Evolutionary conservation across 2,113 vertebrate species (phyloP).

Genomic region (Neomonachus schauinslandi): DNA sequence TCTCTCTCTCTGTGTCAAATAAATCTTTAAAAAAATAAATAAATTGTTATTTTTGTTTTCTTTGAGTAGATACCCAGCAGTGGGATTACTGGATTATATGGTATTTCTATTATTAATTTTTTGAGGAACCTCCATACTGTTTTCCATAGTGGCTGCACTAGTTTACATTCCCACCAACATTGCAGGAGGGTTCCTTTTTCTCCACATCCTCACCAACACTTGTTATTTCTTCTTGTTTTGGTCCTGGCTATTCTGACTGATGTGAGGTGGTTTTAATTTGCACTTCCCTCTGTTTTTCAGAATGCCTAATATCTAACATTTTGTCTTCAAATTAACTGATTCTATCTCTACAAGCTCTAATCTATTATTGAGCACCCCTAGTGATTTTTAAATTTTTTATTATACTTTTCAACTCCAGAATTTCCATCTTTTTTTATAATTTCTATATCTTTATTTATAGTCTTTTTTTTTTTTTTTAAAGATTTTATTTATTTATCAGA

Average conservation of each 20-base stretch:
- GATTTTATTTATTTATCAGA: too few species aligned
- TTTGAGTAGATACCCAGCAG: not conserved
- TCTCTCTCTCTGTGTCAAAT: too few species aligned
- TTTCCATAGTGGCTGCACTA: not conserved
- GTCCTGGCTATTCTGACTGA: not conserved
- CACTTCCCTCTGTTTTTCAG: not conserved
- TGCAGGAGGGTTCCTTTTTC: not conserved
- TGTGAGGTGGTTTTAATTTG: not conserved
- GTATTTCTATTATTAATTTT: not conserved
- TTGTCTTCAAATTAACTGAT: not conserved
- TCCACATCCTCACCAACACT: not conserved
- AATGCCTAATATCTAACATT: not conserved
- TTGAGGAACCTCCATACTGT: not conserved
- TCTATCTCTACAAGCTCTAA: not conserved
- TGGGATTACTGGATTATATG: not conserved
- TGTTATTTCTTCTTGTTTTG: not conserved
- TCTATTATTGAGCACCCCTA: not conserved
- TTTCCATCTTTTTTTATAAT: not conserved
- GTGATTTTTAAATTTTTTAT: not conserved
- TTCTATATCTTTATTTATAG: not conserved
- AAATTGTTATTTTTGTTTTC: not conserved
- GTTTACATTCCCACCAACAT: not conserved
- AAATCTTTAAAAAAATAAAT: too few species aligned
- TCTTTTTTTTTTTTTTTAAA: not conserved
- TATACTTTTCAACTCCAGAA: not conserved